Evolutionary conservation across 2,888 invertebrate species (phyloP).

Genomic region (Pandemis heparana): DNA sequence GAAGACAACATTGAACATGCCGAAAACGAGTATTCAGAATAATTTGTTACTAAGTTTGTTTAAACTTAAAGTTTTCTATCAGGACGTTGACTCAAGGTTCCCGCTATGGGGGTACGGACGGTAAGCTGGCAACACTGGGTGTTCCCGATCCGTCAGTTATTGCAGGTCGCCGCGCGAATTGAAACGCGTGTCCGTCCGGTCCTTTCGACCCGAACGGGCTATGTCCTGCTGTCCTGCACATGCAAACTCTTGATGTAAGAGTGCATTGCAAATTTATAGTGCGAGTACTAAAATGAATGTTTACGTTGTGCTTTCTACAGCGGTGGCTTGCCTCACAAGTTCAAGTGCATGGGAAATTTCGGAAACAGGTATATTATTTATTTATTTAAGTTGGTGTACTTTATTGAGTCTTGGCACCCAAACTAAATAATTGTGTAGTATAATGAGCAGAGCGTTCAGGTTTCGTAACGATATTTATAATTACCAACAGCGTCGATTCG

Average conservation of each 20-base stretch:
- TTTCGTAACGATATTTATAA: not conserved
- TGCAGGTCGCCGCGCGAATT: constrained; percentile 79
- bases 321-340: constrained; percentile 38
- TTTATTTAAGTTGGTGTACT: not conserved
- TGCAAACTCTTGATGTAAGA: constrained; percentile 54
- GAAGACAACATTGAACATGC: too few relatives aligned
- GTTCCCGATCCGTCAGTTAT: constrained; percentile 61
- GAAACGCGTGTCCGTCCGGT: constrained; percentile 76
- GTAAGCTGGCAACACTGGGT: not conserved
- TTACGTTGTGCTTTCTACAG: constrained; percentile 12
- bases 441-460: not conserved
- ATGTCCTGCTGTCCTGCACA: constrained; percentile 67
- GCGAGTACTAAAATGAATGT: constrained; percentile 30
- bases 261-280: constrained; percentile 29
- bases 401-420: too few relatives aligned
- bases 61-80: not conserved
- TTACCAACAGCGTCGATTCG: not conserved
- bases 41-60: not conserved
- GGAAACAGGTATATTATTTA: constrained; percentile 64
- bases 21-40: not conserved
- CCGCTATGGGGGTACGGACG: constrained; percentile 43
- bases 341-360: constrained; percentile 62
- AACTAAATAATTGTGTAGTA: not conserved
- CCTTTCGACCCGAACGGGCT: constrained; percentile 67
- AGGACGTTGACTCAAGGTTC: not conserved